phyloP scores from a whole-genome alignment of 2,797 vertebrate species.

The Percopsis omiscomaycus region DNA sequence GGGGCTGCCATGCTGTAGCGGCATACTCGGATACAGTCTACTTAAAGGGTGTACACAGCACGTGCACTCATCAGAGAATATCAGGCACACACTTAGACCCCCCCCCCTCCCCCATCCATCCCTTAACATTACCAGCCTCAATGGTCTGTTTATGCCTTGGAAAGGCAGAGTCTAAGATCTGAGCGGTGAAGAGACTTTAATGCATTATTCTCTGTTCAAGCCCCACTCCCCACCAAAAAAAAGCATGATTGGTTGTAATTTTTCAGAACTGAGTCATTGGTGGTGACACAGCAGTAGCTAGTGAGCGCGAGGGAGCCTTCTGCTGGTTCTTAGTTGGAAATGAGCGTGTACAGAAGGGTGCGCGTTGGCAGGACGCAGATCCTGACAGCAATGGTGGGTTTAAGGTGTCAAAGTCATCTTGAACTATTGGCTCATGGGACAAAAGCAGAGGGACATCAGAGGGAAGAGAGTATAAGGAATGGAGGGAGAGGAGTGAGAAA shows the following conservation, averaged over 20 bases:
- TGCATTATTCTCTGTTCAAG: constrained; percentile 74
- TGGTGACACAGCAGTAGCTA: constrained; percentile 46
- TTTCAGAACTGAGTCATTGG: constrained; percentile 42
- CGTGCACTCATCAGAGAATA: constrained; percentile 11
- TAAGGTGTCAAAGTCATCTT: constrained; percentile 27
- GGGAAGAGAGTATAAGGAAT: constrained; percentile 11
- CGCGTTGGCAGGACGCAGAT: constrained; percentile 28
- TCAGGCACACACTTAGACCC: neutral
- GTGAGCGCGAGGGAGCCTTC: constrained; percentile 53
- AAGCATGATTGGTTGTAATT: no score
- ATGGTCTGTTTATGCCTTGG: constrained; percentile 47
- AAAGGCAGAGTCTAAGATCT: constrained; percentile 64
- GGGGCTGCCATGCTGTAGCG: constrained; percentile 7
- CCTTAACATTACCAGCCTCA: constrained; percentile 48
- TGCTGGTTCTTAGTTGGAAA: constrained; percentile 18
- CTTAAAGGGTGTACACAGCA: constrained; percentile 6
- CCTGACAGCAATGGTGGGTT: constrained; percentile 21
- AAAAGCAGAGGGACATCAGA: constrained; percentile 17
- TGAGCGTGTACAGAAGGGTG: constrained; percentile 21
- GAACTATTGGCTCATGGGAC: constrained; percentile 19
- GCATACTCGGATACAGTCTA: neutral
- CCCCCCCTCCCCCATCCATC: constrained; percentile 30
- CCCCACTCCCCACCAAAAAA: no score
- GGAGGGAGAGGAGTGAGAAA: neutral
- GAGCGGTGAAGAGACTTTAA: constrained; percentile 65